Evolutionary conservation across 1,140 invertebrate species (phyloP), one percentile per base, ranked within the genome.

Genomic region (Drosophila obscura): DNA sequence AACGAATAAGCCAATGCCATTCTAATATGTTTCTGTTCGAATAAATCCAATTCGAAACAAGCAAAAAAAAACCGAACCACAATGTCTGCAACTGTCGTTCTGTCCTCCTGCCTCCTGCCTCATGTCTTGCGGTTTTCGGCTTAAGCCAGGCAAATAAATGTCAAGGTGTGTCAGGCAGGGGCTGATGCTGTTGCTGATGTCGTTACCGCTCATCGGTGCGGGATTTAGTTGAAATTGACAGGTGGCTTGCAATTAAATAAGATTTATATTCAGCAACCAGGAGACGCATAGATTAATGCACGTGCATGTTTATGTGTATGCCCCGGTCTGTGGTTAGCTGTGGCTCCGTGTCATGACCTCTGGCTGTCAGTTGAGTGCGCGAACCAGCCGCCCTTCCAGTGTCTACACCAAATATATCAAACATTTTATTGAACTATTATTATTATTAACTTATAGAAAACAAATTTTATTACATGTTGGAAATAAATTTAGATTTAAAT

Each of bases 211-310:
- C 35, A 15, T 43, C 11, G 41, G 64, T 43, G 13, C 22, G 55
- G 57, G 71, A 63, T 57, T 87, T 87, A 73, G 83, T 66, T 65
- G 64, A 88, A 87, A 88, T 88, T 88, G 83, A 88, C 83, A 87
- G 79, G 57, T 88, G 75, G 83, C 73, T 88, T 88, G 79, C 83
- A 87, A 87, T 87, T 87, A 87, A 87, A 87, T 87, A 87, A 87
- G 83, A 87, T 87, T 87, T 87, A 87, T 87, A 69, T 74, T 60
- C 73, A 64, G 11, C 35, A 5, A 13, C 4, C 35, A 39, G 11
- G 35, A 60, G 59, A 60, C 24, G 65, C 22, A 62, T 58, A 74
- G 60, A 52, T 49, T 64, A 61, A 51, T 46, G 39, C 28, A 43
- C 46, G 9, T 24, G 52, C 45, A 44, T 46, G 2, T 24, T 24